phyloP scores from a whole-genome alignment of 2,888 invertebrate species.

The Caenorhabditis wallacei region DNA sequence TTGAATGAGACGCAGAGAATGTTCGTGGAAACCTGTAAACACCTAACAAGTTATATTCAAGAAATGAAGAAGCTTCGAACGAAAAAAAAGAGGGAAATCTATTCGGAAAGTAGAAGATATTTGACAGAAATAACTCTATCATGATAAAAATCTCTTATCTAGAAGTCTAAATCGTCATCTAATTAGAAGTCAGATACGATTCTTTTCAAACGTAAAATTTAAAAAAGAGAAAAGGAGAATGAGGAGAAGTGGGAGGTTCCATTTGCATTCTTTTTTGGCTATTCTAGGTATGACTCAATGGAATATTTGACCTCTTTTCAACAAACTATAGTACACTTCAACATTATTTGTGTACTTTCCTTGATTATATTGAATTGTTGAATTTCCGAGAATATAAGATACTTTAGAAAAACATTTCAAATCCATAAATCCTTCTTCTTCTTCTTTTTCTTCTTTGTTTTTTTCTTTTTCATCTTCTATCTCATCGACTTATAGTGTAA shows the following conservation, averaged over 20 bases:
- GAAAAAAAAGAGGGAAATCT: not conserved
- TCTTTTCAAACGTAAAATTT: constrained; percentile 8
- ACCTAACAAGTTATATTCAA: constrained; percentile 60
- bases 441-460: not conserved
- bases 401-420: not conserved
- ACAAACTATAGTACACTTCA: not conserved
- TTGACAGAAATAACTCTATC: constrained; percentile 28
- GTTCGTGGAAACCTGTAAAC: constrained; percentile 56
- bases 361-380: not conserved
- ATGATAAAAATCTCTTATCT: constrained; percentile 28
- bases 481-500: constrained; percentile 10
- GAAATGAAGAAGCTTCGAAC: constrained; percentile 30
- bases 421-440: constrained; percentile 9
- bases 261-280: not conserved
- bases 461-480: not conserved
- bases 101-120: not conserved
- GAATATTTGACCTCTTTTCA: not conserved
- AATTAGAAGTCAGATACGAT: constrained; percentile 3
- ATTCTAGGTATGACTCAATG: not conserved
- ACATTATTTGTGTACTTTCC: not conserved
- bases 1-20: constrained; percentile 32
- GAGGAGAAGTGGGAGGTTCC: too few species aligned
- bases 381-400: not conserved
- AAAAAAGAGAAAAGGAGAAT: not conserved
- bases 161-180: constrained; percentile 24